phyloP scores from a whole-genome alignment of 2,113 vertebrate genomes.

The Ceyx margarethae region DNA sequence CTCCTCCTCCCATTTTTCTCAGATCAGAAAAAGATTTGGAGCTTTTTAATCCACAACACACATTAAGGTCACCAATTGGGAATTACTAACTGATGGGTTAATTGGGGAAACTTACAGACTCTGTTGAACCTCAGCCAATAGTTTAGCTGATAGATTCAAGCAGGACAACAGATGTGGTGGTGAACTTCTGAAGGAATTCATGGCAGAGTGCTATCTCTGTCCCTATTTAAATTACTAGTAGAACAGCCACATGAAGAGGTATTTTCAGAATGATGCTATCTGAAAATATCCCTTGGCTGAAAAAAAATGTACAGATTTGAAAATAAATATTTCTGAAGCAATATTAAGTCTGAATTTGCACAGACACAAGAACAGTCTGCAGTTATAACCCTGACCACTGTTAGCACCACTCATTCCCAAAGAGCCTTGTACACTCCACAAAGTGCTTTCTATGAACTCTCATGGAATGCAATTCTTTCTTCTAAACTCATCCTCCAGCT shows the following conservation, averaged over 20 bases:
- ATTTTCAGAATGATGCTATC: neutral
- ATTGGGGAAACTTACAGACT: conserved; percentile 65
- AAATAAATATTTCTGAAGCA: neutral
- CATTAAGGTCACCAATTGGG: conserved; percentile 16
- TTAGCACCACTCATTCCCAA: neutral
- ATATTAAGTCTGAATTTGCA: neutral
- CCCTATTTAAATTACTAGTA: conserved; percentile 39
- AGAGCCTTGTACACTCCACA: neutral
- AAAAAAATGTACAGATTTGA: neutral
- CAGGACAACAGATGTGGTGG: conserved; percentile 59
- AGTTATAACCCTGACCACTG: neutral
- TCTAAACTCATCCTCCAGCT: neutral
- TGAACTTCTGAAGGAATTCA: conserved; percentile 42
- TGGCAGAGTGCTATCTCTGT: conserved; percentile 22
- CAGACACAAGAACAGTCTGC: neutral
- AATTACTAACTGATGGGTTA: conserved; percentile 65
- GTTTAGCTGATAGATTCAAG: conserved; percentile 62
- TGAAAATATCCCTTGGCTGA: conserved; percentile 16
- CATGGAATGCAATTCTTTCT: neutral
- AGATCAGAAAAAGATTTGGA: conserved; percentile 8
- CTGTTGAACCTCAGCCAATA: conserved; percentile 60
- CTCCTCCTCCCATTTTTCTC: neutral
- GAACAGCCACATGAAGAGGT: conserved; percentile 29
- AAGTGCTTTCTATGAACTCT: neutral
- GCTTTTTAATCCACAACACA: conserved; percentile 50